These are phyloP conservation scores for Ascidia mentula DNA, from an alignment of 23 tunicate species.

Conservation along the genomic window DNA sequence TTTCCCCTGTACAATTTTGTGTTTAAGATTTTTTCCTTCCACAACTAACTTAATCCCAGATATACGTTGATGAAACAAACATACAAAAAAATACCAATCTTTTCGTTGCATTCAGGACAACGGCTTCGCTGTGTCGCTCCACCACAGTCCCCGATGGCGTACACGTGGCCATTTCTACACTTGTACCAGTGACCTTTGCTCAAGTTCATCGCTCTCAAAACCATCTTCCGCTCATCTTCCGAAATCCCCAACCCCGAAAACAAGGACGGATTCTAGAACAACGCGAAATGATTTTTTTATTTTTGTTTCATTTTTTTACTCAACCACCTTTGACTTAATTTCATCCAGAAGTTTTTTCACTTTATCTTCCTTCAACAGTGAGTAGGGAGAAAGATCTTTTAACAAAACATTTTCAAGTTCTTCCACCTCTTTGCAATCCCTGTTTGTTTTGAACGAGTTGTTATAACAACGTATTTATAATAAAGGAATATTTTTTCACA, in stretches of 20 bases:
- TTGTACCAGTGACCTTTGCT: constrained; percentile 53
- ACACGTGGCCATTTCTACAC: constrained; percentile 61
- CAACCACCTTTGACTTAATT: constrained; percentile 13
- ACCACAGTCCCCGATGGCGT: constrained; percentile 61
- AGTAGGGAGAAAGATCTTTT: constrained; percentile 1
- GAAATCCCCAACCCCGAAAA: constrained; percentile 18
- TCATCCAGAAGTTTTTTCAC: constrained; percentile 20
- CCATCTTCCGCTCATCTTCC: constrained; percentile 34
- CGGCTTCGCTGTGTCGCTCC: constrained; percentile 38
- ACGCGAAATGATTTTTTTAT: background rate
- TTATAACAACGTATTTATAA: no score
- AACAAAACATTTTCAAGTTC: background rate
- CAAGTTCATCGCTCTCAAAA: constrained; percentile 27
- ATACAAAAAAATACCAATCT: no score
- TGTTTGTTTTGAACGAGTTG: no score
- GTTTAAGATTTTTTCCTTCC: no score
- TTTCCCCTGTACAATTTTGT: no score
- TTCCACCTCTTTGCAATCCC: no score
- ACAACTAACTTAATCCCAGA: no score
- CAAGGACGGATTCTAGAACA: constrained; percentile 24
- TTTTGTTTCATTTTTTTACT: background rate
- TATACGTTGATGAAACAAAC: no score
- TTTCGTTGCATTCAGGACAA: constrained; percentile 53
- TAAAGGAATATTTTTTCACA: no score
- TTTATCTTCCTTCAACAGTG: background rate